Percentiles rank a stretch among this genome's conserved stretches.
These are phyloP conservation scores for Enteromius afrohamiltoni DNA, from an alignment of 2,797 vertebrate genomes.

Conservation along the genomic window DNA sequence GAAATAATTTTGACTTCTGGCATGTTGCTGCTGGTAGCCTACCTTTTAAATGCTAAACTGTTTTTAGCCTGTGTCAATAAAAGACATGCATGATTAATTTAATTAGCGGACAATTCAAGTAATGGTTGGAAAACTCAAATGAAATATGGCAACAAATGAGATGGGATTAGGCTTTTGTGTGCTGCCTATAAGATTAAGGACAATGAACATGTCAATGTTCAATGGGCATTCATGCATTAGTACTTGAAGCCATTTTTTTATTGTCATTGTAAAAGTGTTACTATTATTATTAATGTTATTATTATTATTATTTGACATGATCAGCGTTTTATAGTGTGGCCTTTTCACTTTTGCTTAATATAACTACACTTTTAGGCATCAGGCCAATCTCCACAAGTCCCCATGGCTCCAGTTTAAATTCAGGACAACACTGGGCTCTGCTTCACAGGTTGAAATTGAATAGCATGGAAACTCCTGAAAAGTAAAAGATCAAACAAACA, in stretches of 20 bases:
- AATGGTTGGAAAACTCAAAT: neutral
- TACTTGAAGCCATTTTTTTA: neutral
- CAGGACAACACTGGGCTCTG: neutral
- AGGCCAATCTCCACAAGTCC: neutral
- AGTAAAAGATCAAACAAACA: neutral
- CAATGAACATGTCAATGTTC: neutral
- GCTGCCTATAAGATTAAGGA: neutral
- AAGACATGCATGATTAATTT: neutral
- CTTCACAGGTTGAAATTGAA: neutral
- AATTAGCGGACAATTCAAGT: neutral
- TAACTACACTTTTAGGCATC: neutral
- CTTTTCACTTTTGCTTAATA: neutral
- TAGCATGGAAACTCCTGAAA: neutral
- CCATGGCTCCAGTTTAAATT: slow-evolving; percentile 1
- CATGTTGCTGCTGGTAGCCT: neutral
- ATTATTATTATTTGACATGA: neutral
- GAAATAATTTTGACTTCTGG: neutral
- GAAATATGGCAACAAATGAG: neutral
- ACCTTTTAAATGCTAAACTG: neutral
- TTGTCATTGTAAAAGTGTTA: neutral
- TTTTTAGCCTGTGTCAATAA: neutral
- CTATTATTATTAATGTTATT: neutral
- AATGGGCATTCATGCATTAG: neutral
- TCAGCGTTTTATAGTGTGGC: neutral
- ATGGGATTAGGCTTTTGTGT: slow-evolving; percentile 8